Evolutionary conservation across 2,113 vertebrate genomes (phyloP).

Genomic region (Vulpes ferrilata): DNA sequence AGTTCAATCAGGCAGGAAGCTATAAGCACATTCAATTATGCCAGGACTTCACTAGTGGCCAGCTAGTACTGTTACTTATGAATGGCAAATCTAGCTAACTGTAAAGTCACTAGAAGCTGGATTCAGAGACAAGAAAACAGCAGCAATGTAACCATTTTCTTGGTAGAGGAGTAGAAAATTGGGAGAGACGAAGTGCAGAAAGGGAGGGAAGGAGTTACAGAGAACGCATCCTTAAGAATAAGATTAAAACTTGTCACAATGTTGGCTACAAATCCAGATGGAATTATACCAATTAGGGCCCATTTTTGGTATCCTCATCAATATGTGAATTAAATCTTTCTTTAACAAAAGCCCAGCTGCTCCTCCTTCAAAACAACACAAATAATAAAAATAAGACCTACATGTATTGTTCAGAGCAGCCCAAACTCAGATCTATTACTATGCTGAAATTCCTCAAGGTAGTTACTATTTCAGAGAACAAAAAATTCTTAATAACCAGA

Average conservation of each 20-base stretch:
- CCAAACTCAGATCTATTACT: constrained; percentile 35
- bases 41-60: constrained; percentile 45
- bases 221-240: constrained; percentile 37
- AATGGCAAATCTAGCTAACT: constrained; percentile 63
- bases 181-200: background rate
- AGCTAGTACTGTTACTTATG: constrained; percentile 14
- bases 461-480: constrained; percentile 51
- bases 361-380: constrained; percentile 52
- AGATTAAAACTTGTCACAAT: constrained; percentile 51
- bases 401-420: constrained; percentile 25
- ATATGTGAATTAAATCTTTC: constrained; percentile 56
- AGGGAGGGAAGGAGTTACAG: background rate
- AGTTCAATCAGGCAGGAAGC: constrained; percentile 68
- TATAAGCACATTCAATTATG: constrained; percentile 53
- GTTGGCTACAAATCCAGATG: constrained; percentile 54
- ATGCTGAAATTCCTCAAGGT: constrained; percentile 40
- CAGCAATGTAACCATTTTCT: constrained; percentile 41
- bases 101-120: background rate
- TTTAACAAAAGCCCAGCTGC: constrained; percentile 57
- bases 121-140: constrained; percentile 51
- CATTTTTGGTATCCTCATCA: constrained; percentile 64
- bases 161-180: background rate
- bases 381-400: constrained; percentile 53
- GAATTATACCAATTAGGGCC: constrained; percentile 46
- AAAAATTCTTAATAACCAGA: background rate